Base-by-base conservation (phyloP, 2,888 invertebrate genomes). In the Cybosia mesomella region DNA sequence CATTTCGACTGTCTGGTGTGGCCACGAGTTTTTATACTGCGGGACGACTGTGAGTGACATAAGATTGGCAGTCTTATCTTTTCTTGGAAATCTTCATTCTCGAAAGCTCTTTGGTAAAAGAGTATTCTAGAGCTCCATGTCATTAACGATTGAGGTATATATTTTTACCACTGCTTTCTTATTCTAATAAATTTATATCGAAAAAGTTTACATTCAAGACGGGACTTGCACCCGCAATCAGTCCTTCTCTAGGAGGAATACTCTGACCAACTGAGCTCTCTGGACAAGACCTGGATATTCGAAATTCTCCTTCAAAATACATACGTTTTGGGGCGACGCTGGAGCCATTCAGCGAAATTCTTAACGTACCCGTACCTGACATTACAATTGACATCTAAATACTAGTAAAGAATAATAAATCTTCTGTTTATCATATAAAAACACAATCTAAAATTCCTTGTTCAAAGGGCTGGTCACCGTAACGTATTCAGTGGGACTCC, bases 1-100 rank as follows among this genome's bases (percentile, higher is more conserved):
- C 83, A 85, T 86, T 85, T 80, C 69, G 74, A 79, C 77, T 79
- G 70, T 71, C 72, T 75, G 72, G 66, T 76, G 72, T 69, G 21
- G 53, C 81, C 77, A 80, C 67, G 18, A 64, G 21, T 53, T 67
- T 55, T 62, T 49, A 43, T 28, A 63, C 18, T 34, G 32, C n/a
- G 66, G 55, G 58, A 63, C 43, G 4, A 21, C 60, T 64, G 64
- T 34, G 2, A 28, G 13, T 55, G 63, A 63, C 63, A 62, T 21
- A 43, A 13, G 34, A 32, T 55, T 18, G 49, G 24, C 49, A 62
- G n/a, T 58, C 36, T 59, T 66, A 36, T 53, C 34, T 0, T n/a
- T 15, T 43, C 53, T 11, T 39, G 59, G 1, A 59, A 15, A 21
- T 62, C 21, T 28, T 9, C 13, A 22, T 43, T 60, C 24, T 43